Percentiles rank a stretch among this genome's conserved stretches.
phyloP scores from a whole-genome alignment of 1,140 invertebrate species.

The Stegodyphus mimosarum region DNA sequence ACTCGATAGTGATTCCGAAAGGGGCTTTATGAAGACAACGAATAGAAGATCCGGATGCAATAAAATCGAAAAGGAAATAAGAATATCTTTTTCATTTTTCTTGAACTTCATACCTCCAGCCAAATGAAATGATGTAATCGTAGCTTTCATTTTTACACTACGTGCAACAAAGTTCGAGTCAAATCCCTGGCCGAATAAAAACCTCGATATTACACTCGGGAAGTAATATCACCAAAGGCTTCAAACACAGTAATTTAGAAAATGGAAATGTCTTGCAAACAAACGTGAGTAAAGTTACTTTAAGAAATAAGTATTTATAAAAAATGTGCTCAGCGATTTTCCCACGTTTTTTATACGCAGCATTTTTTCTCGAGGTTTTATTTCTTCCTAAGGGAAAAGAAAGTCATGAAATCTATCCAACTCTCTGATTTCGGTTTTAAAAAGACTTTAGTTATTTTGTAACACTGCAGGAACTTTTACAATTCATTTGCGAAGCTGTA shows the following conservation, averaged over 20 bases:
- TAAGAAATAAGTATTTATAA: background rate
- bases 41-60: conserved; percentile 49
- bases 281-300: background rate
- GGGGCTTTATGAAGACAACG: conserved; percentile 31
- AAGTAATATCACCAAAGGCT: background rate
- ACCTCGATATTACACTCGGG: background rate
- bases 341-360: too few species aligned
- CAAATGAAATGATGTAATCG: conserved; percentile 37
- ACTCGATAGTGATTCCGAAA: conserved; percentile 42
- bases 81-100: conserved; percentile 3
- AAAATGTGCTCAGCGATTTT: too few species aligned
- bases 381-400: too few species aligned
- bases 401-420: too few species aligned
- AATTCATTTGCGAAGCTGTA: too few species aligned
- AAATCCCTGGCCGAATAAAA: conserved; percentile 20
- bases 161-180: background rate
- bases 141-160: conserved; percentile 21
- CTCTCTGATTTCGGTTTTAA: too few species aligned
- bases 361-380: too few species aligned
- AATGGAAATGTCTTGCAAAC: background rate
- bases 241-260: conserved; percentile 15
- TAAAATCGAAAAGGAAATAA: conserved; percentile 50
- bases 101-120: background rate
- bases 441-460: too few species aligned
- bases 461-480: too few species aligned